Evolutionary conservation across 2,797 vertebrate species (phyloP), one percentile per base, ranked within the genome.

Genomic region (Nothura maculosa): DNA sequence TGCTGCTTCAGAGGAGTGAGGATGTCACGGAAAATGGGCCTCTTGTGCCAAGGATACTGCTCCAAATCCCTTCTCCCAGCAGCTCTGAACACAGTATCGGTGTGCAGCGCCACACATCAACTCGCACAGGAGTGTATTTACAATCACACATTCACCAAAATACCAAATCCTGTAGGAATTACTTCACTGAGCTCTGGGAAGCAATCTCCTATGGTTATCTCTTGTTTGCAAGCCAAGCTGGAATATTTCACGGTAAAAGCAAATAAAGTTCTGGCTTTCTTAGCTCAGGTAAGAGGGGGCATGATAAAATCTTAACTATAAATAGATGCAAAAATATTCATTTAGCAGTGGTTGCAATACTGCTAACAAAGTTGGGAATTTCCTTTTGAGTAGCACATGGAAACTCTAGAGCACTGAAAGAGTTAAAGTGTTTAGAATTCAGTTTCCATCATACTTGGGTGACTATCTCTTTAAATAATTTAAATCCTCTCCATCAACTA

Each of bases 401-500:
- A 90, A 95, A 92, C 40, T 0, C 2, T 30, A 77, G 30, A 58
- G 94, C 34, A 91, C 91, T 18, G 96, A 97, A 98, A 93, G 97
- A 96, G 98, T 98, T 98, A 97, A 98, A 90, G 93, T 97, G 96
- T 97, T 98, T 97, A 98, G 95, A 97, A 98, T 98, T 97, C 98
- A 92, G 96, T 96, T 97, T 96, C 96, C 95, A 97, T 98, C 96
- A 97, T 98, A 97, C 96, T 96, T 97, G 97, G 97, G 97, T 97
- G 97, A 98, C 98, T 98, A 97, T 98, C 98, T 97, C 98, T 98
- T 98, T 98, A 98, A 98, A 98, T 98, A 98, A 98, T 98, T 98
- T 97, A 98, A 98, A 98, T 98, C 98, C 98, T 98, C 96, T 98
- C 98, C 98, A 98, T 98, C 98, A 98, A 98, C 98, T 99, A 99